phyloP scores from a whole-genome alignment of 2,113 vertebrate species.

The Halcyon senegalensis region DNA sequence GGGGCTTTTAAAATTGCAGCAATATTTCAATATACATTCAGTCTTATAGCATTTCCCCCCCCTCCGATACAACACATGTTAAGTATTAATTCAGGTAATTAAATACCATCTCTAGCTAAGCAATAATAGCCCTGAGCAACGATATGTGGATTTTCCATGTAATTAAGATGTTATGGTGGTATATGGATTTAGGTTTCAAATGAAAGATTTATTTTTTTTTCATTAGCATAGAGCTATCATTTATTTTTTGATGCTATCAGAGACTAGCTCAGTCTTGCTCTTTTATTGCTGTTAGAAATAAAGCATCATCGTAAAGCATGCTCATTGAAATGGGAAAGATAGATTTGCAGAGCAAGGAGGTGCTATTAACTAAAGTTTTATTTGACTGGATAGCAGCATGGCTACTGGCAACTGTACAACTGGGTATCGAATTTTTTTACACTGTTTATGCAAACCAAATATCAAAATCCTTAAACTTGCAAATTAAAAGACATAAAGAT shows the following conservation, averaged over 20 bases:
- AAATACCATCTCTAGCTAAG: not conserved
- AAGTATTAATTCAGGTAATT: constrained; percentile 47
- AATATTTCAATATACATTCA: not conserved
- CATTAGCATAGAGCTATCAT: not conserved
- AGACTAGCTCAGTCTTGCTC: not conserved
- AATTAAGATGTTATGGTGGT: constrained; percentile 8
- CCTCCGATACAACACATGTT: not conserved
- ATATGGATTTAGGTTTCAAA: not conserved
- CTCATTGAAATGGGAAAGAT: not conserved
- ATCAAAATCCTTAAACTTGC: not conserved
- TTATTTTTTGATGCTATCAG: not conserved
- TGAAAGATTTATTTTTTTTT: not conserved
- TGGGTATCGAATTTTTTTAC: not conserved
- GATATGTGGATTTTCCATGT: not conserved
- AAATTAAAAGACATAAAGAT: not conserved
- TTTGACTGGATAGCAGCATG: not conserved
- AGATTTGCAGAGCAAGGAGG: not conserved
- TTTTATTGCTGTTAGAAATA: not conserved
- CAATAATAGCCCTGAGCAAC: not conserved
- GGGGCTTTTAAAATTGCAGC: not conserved
- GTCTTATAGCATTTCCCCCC: not conserved
- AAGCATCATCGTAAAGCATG: not conserved
- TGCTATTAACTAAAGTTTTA: not conserved
- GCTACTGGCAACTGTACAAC: not conserved
- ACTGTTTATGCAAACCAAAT: not conserved